Evolutionary conservation across 2,888 invertebrate species (phyloP).

Genomic region (Parnassius smintheus): DNA sequence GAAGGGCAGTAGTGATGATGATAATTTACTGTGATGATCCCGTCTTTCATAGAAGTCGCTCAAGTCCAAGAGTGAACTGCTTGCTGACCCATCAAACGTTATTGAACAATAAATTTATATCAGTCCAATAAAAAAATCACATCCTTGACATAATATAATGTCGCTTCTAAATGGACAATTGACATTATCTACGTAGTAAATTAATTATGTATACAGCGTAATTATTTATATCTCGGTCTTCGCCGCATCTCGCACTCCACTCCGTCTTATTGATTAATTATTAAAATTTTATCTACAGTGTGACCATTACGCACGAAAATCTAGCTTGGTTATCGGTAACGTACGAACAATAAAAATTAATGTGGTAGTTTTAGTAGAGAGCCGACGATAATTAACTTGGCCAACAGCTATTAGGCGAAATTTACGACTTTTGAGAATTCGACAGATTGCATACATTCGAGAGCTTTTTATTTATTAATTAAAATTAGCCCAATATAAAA

Average conservation of each 20-base stretch:
- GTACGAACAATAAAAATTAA: slow-evolving; percentile 22
- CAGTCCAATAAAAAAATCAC: slow-evolving; percentile 24
- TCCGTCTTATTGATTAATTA: slow-evolving; percentile 47
- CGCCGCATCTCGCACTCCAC: slow-evolving; percentile 19
- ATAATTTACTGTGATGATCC: too few relatives aligned
- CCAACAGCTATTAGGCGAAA: slow-evolving; percentile 11
- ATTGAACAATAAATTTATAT: slow-evolving; percentile 12
- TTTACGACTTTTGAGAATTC: slow-evolving; percentile 8
- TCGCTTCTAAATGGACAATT: slow-evolving; percentile 31
- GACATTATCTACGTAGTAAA: slow-evolving; percentile 33
- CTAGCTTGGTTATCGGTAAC: slow-evolving; percentile 12
- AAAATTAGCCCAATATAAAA: neutral
- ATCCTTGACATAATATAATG: slow-evolving; percentile 35
- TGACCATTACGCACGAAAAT: slow-evolving; percentile 23
- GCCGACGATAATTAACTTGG: slow-evolving; percentile 15
- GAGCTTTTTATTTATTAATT: slow-evolving; percentile 2
- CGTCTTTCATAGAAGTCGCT: too few relatives aligned
- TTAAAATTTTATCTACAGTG: slow-evolving; percentile 37
- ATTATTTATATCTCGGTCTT: slow-evolving; percentile 34
- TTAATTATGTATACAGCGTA: slow-evolving; percentile 38
- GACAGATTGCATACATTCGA: slow-evolving; percentile 2
- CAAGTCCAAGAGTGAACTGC: neutral
- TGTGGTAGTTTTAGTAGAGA: slow-evolving; percentile 15
- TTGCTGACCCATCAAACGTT: slow-evolving; percentile 16
- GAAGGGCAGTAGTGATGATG: too few relatives aligned